Percentiles rank a stretch among this genome's conserved stretches.
phyloP scores from a whole-genome alignment of 2,113 vertebrate species.

The Tragelaphus imberbis region DNA sequence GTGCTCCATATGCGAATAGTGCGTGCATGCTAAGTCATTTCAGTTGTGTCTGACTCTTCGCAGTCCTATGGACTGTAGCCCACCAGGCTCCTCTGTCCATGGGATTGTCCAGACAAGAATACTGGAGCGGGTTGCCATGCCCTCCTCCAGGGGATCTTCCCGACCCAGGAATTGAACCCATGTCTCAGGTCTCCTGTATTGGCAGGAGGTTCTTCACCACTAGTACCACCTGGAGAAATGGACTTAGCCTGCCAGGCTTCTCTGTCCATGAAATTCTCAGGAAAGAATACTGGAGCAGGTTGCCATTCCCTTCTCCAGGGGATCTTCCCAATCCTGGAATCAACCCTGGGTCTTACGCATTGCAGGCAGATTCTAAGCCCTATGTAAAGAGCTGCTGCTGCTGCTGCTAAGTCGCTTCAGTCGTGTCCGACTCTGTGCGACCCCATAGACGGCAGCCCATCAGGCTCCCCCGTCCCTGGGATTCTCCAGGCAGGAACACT shows the following conservation, averaged over 20 bases:
- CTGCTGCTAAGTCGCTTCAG: too few relatives aligned
- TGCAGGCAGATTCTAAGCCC: background rate
- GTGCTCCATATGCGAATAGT: background rate
- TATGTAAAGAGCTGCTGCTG: background rate
- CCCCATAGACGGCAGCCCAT: too few relatives aligned
- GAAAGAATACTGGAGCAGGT: background rate
- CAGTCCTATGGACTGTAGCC: background rate
- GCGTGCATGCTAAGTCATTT: background rate
- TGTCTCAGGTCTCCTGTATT: background rate
- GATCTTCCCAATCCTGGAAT: background rate
- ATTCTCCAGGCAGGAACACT: too few relatives aligned
- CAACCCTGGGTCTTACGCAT: background rate
- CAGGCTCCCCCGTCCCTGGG: too few relatives aligned
- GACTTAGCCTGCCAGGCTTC: background rate
- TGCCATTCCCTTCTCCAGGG: background rate
- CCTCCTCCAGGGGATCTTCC: background rate
- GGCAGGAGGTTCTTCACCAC: background rate
- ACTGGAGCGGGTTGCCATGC: background rate
- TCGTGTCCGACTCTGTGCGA: too few relatives aligned
- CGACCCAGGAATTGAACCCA: background rate
- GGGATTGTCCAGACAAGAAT: background rate
- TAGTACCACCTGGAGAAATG: background rate
- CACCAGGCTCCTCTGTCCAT: background rate
- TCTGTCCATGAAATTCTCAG: background rate
- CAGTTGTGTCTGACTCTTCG: background rate